Base-by-base conservation (phyloP, 2,888 invertebrate genomes). In the Noctua janthina region DNA sequence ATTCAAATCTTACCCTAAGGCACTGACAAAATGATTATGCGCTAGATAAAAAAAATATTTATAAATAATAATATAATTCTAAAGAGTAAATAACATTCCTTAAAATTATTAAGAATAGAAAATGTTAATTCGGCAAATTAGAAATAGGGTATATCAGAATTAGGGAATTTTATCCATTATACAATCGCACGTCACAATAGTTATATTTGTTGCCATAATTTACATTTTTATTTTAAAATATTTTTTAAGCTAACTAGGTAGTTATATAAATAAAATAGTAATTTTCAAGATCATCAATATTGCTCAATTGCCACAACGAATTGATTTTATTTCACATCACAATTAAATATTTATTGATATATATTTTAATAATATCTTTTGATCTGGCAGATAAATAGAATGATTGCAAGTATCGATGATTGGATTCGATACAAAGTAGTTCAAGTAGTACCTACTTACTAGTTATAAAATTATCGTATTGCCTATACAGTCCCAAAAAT, bases 1-100 rank as follows among this genome's bases (percentile, higher is more conserved):
- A 93, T 93, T 92, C 91, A 93, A 95, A 95, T 92, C 94, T 95
- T 95, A 96, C 93, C 94, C 95, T 95, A 96, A 96, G 96, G 96
- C 96, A 96, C 96, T 96, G 96, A 94, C 93, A 95, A 91, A 96
- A 95, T 92, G 92, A 95, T 96, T 94, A 95, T 93, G 94, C 93
- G 92, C 94, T 94, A 95, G 91, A 91, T 94, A 94, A 92, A 93
- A 93, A 93, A 92, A 91, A 91, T 92, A 93, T 92, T 91, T 92
- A 94, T 93, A 95, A 94, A 95, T 94, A 94, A 95, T 93, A 93
- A 84, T 90, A 89, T 93, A 94, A 92, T 92, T 94, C 93, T 94
- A 95, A 94, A 95, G 93, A 94, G 94, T 95, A 95, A 95, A 95
- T 95, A 95, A 96, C 95, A 95, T 95, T 94, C 93, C 95, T 94